Base-by-base conservation (phyloP, 2,888 invertebrate genomes). In the Drosophila emarginata region DNA sequence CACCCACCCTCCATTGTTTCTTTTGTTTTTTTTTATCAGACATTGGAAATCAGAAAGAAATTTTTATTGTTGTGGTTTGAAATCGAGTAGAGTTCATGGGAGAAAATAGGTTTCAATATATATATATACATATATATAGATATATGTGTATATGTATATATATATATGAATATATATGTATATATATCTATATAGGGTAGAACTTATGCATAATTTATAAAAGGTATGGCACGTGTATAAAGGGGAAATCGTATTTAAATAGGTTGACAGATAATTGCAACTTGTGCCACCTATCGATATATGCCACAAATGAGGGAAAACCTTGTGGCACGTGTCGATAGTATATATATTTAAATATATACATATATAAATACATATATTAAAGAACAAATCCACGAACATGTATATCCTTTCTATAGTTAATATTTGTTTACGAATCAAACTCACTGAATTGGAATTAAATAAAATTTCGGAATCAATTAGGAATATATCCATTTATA, bases 241-340 rank as follows among this genome's bases (percentile, higher is more conserved):
- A 32, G 36, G 51, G 21, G 45, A 12, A 4, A 18, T 0, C 21
- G 18, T 7, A 39, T 37, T 51, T 45, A 53, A 18, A n/a, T 53
- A 11, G 37, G 53, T 76, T 80, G 74, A 59, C 77, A 81, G 79
- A 85, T 79, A 85, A 80, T 80, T 77, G 85, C 68, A 7, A 23
- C 45, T 37, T 50, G 12, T 23, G 23, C 11, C 45, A 21, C 12
- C 45, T 4, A 45, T 18, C 39, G 7, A 15, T 15, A 7, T 40
- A n/a, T n/a, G 4, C 15, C 40, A 45, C 15, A 45, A 45, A 21
- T 45, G 12, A 11, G 5, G 5, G 11, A 32, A 32, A 2, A 21
- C 0, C 45, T 4, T 21, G 2, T 18, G 18, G 18, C 40, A 45
- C 40, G 40, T 45, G 40, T 15, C 23, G n/a, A n/a, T n/a, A n/a